Percentiles rank a stretch among this genome's conserved stretches.
Evolutionary conservation across 2,113 vertebrate genomes (phyloP).

Genomic region (Hemiprocne comata): DNA sequence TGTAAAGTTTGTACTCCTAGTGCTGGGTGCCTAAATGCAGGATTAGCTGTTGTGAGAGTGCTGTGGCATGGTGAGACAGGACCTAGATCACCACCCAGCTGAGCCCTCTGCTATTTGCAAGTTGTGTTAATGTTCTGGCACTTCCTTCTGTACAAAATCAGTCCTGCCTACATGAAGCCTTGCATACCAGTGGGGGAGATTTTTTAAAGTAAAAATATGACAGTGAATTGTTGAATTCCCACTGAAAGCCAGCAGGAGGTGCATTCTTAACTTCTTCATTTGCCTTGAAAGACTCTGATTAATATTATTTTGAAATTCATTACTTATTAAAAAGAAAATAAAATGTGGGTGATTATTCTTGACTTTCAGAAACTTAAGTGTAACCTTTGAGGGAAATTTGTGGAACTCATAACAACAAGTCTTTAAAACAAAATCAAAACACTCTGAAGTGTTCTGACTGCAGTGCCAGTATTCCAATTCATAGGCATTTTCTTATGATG

Average conservation of each 20-base stretch:
- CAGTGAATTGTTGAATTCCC: conserved; percentile 20
- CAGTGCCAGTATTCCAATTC: neutral
- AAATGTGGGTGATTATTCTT: neutral
- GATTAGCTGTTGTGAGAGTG: neutral
- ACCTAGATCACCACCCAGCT: neutral
- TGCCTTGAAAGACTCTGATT: neutral
- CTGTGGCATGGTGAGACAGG: neutral
- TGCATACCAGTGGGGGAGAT: neutral
- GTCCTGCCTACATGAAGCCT: conserved; percentile 1
- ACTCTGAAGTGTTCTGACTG: neutral
- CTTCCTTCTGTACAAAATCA: neutral
- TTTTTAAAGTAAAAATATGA: conserved; percentile 14
- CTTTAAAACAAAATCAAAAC: neutral
- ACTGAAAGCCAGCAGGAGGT: conserved; percentile 39
- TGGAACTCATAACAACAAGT: neutral
- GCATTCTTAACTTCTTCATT: neutral
- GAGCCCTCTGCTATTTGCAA: neutral
- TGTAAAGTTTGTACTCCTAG: neutral
- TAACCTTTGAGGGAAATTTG: neutral
- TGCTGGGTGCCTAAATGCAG: neutral
- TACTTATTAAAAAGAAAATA: conserved; percentile 13
- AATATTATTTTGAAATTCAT: conserved; percentile 24
- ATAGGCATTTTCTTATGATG: neutral
- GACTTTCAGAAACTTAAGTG: neutral
- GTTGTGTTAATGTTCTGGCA: neutral